A percentile compares a stretch with the other conserved stretches of the same genome.
Evolutionary conservation across 2,113 vertebrate species (phyloP).

Genomic region (Paralichthys olivaceus): DNA sequence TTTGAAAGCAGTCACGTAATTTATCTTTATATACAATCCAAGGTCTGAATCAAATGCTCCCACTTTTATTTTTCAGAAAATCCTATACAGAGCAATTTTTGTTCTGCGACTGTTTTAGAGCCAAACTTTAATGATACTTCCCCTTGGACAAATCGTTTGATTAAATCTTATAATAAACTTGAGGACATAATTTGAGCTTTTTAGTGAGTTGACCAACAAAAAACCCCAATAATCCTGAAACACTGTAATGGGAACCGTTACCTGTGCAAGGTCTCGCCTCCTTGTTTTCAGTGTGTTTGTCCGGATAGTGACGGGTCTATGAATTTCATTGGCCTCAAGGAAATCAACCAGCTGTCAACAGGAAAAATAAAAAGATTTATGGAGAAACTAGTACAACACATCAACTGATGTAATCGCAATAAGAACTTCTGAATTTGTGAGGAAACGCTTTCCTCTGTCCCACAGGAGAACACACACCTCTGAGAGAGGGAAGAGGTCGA

Average conservation of each 20-base stretch:
- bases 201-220: too few relatives aligned
- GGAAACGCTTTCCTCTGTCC: not conserved
- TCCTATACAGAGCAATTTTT: too few relatives aligned
- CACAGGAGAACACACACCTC: conserved; percentile 82
- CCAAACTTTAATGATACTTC: too few relatives aligned
- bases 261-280: conserved; percentile 95
- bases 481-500: conserved; percentile 92
- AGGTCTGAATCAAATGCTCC: too few relatives aligned
- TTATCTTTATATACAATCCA: too few relatives aligned
- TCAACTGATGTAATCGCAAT: not conserved
- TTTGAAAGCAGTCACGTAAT: not conserved
- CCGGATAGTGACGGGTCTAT: conserved; percentile 92
- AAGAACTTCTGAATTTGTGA: not conserved
- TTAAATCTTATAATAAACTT: too few relatives aligned
- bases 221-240: not conserved
- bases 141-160: too few relatives aligned
- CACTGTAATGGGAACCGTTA: conserved; percentile 55
- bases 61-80: too few relatives aligned
- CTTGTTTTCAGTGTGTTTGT: conserved; percentile 96
- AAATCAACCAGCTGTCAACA: conserved; percentile 90
- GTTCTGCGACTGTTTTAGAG: too few relatives aligned
- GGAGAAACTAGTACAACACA: not conserved
- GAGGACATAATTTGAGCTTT: too few relatives aligned
- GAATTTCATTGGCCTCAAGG: conserved; percentile 95
- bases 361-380: not conserved